Evolutionary conservation across 1,140 invertebrate species (phyloP).

Genomic region (Drosophila busckii): DNA sequence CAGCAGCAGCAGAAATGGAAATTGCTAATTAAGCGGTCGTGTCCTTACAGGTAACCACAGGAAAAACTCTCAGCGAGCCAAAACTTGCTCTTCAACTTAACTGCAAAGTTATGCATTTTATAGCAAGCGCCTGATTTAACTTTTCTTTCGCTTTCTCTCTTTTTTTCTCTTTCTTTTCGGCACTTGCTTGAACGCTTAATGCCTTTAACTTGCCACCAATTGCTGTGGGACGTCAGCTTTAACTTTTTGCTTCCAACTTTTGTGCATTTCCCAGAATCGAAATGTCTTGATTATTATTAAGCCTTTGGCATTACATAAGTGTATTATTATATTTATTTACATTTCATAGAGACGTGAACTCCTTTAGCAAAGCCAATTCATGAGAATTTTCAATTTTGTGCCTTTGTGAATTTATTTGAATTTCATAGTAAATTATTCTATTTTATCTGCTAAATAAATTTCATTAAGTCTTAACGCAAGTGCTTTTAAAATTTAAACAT

Average conservation of each 20-base stretch:
- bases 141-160: slow-evolving; percentile 42
- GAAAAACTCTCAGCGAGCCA: slow-evolving; percentile 17
- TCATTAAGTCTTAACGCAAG: background rate
- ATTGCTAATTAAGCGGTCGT: slow-evolving; percentile 34
- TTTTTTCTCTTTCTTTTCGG: too few relatives aligned
- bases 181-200: slow-evolving; percentile 25
- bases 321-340: too few relatives aligned
- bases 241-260: slow-evolving; percentile 11
- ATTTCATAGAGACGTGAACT: too few relatives aligned
- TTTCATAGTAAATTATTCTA: too few relatives aligned
- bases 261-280: background rate
- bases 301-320: too few relatives aligned
- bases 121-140: slow-evolving; percentile 49
- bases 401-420: too few relatives aligned
- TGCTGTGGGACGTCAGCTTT: slow-evolving; percentile 25
- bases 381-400: background rate
- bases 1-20: slow-evolving; percentile 14
- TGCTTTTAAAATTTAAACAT: background rate
- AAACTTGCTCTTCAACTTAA: slow-evolving; percentile 23
- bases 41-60: slow-evolving; percentile 1
- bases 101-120: slow-evolving; percentile 44
- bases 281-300: too few relatives aligned
- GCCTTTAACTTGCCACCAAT: slow-evolving; percentile 54
- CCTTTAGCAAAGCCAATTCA: too few relatives aligned
- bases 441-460: too few relatives aligned